Evolutionary conservation across 2,888 invertebrate species (phyloP).

Genomic region (Thereva unica): DNA sequence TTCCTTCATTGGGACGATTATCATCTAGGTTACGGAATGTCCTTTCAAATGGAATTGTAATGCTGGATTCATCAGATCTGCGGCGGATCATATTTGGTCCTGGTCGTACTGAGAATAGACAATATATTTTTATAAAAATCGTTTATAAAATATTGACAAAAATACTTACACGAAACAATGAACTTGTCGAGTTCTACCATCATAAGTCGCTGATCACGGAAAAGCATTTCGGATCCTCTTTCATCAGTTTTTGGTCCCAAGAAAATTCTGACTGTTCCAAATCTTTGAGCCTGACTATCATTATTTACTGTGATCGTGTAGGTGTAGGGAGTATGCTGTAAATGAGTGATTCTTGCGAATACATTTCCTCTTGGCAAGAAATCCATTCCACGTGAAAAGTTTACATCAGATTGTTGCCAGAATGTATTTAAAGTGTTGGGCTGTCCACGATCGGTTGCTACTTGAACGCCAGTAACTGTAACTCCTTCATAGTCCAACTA

Average conservation of each 20-base stretch:
- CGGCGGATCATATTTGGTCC: constrained; percentile 68
- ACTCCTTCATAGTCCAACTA: constrained; percentile 55
- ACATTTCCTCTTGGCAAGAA: constrained; percentile 73
- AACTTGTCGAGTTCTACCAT: constrained; percentile 70
- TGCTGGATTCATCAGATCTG: constrained; percentile 68
- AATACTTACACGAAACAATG: constrained; percentile 61
- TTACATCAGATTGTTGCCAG: constrained; percentile 76
- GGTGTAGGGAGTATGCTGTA: constrained; percentile 70
- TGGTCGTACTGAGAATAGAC: constrained; percentile 62
- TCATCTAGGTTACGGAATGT: constrained; percentile 71
- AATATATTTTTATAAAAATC: constrained; percentile 2
- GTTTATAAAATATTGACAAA: background rate
- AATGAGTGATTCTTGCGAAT: constrained; percentile 69
- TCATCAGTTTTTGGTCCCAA: constrained; percentile 66
- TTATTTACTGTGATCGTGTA: constrained; percentile 68
- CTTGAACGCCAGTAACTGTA: constrained; percentile 61
- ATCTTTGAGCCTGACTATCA: constrained; percentile 53
- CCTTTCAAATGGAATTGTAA: constrained; percentile 77
- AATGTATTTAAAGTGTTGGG: constrained; percentile 66
- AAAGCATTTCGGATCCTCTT: constrained; percentile 62
- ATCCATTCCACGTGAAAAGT: constrained; percentile 75
- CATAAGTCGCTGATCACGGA: constrained; percentile 62
- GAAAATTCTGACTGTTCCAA: constrained; percentile 67
- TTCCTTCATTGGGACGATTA: constrained; percentile 61
- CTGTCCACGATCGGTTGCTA: constrained; percentile 59